Evolutionary conservation across 2,797 vertebrate species (phyloP).

Genomic region (Monodelphis domestica): DNA sequence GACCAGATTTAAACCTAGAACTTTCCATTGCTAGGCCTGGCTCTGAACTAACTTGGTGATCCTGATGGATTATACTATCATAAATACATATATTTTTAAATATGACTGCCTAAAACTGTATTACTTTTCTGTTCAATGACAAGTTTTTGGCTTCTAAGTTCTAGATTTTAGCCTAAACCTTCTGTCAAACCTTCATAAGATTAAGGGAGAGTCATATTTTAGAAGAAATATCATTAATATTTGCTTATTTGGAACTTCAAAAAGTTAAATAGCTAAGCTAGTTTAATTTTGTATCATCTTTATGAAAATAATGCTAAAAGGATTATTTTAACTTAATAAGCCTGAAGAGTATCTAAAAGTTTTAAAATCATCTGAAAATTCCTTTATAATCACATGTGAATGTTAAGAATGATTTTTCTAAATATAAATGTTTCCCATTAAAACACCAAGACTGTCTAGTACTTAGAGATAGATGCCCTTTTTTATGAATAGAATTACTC

Average conservation of each 20-base stretch:
- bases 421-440: not conserved
- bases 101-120: not conserved
- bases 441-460: not conserved
- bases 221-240: not conserved
- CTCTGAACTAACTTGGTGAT: too few relatives aligned
- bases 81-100: not conserved
- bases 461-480: not conserved
- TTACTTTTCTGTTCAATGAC: not conserved
- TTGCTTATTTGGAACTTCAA: not conserved
- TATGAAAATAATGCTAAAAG: not conserved
- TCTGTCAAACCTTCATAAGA: not conserved
- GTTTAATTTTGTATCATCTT: not conserved
- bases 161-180: not conserved
- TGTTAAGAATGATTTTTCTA: not conserved
- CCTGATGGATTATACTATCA: not conserved
- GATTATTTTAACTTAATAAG: not conserved
- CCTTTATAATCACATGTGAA: not conserved
- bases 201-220: not conserved
- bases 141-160: not conserved
- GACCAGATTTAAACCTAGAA: too few relatives aligned
- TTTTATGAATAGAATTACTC: not conserved
- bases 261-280: not conserved
- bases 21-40: too few relatives aligned
- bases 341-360: not conserved
- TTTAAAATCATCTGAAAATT: not conserved